phyloP scores from a whole-genome alignment of 2,113 vertebrate species.

The Baryphthengus martii region DNA sequence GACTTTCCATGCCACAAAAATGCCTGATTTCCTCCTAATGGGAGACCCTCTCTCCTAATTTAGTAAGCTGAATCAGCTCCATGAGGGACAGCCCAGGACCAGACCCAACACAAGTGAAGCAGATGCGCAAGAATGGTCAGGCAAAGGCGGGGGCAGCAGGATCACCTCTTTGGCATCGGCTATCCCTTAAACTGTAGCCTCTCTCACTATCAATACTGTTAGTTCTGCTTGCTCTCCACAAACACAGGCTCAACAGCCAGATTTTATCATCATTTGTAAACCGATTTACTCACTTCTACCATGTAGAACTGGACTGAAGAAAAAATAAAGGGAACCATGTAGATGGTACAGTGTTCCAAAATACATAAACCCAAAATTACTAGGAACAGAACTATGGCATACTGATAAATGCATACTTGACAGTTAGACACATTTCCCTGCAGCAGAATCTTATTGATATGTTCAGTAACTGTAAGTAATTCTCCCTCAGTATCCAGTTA shows the following conservation, averaged over 20 bases:
- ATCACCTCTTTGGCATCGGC: accelerated
- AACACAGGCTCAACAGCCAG: not conserved
- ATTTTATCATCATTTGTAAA: not conserved
- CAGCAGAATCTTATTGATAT: not conserved
- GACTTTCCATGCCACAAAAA: not conserved
- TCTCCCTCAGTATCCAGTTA: not conserved
- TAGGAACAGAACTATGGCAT: not conserved
- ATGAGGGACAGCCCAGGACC: not conserved
- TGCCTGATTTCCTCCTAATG: not conserved
- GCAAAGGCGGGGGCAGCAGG: not conserved
- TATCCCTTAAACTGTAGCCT: not conserved
- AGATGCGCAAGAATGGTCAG: accelerated
- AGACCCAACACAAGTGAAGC: not conserved
- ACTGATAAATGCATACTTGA: not conserved
- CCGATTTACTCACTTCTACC: not conserved
- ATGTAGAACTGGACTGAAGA: not conserved
- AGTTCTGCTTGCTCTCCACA: not conserved
- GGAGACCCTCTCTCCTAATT: not conserved
- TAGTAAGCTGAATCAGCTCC: not conserved
- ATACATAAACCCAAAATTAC: not conserved
- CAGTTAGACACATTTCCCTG: not conserved
- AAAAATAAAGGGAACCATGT: not conserved
- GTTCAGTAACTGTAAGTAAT: not conserved
- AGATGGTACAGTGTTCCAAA: not conserved
- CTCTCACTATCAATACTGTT: not conserved